Conservation (phyloP, 2,888 invertebrate genomes). For the Harmothoe impar region DNA sequence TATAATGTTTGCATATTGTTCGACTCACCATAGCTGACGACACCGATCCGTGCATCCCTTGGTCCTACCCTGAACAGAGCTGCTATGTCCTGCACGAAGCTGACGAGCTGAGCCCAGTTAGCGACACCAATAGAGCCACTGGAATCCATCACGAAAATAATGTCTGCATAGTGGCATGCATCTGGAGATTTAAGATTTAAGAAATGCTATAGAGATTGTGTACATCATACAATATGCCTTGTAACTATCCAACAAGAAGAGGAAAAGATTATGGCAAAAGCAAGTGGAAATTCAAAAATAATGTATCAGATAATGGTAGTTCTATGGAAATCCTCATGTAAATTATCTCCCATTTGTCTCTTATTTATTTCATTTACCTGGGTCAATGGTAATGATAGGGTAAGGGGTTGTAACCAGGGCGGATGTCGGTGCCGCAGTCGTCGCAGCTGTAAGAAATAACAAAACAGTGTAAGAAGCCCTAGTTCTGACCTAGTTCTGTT, state of each 20-base stretch:
- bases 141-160: constrained; percentile 58
- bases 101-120: constrained; percentile 33
- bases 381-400: background rate
- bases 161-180: constrained; percentile 61
- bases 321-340: no score
- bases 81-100: constrained; percentile 49
- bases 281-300: no score
- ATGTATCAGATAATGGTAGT: no score
- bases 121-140: constrained; percentile 39
- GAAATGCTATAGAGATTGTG: no score
- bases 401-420: background rate
- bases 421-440: background rate
- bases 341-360: no score
- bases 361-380: no score
- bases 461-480: background rate
- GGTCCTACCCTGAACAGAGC: constrained; percentile 53
- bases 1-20: no score
- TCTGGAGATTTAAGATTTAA: no score
- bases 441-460: background rate
- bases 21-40: constrained; percentile 50
- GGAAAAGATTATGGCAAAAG: no score
- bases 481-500: no score
- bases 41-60: constrained; percentile 47
- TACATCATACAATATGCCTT: no score
- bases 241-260: no score